Evolutionary conservation across 2,797 vertebrate species (phyloP).

Genomic region (Tachyglossus aculeatus): DNA sequence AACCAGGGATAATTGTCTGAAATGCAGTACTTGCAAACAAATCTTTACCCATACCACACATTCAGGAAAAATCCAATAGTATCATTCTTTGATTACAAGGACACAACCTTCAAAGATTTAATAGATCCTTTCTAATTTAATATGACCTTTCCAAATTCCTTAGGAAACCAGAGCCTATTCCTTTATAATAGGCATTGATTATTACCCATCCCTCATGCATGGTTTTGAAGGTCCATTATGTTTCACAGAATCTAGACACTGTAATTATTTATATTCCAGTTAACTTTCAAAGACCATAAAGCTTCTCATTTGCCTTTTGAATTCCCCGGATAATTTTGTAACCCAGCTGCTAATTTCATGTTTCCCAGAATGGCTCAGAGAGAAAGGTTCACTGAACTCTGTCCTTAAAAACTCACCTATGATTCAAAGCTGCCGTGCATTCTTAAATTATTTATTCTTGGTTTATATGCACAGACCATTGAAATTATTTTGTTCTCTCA

Average conservation of each 20-base stretch:
- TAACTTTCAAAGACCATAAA: constrained; percentile 24
- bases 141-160: constrained; percentile 16
- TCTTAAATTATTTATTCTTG: neutral
- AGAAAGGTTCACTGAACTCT: neutral
- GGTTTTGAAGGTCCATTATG: neutral
- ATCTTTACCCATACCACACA: neutral
- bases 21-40: constrained; percentile 14
- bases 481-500: neutral
- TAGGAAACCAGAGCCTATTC: constrained; percentile 3
- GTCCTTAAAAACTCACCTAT: neutral
- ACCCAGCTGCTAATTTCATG: constrained; percentile 1
- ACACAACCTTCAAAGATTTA: neutral
- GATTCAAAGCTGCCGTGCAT: neutral
- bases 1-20: neutral
- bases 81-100: constrained; percentile 2
- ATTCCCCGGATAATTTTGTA: constrained; percentile 5
- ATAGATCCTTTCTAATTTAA: constrained; percentile 4
- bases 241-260: neutral
- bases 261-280: constrained; percentile 36
- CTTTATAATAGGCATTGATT: neutral
- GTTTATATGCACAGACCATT: neutral
- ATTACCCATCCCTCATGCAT: neutral
- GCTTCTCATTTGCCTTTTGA: constrained; percentile 3
- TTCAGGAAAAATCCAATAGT: constrained; percentile 40
- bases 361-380: neutral